Evolutionary conservation across 2,797 vertebrate genomes (phyloP), one percentile per base, ranked within the genome.

Genomic region (Acipenser transmontanus): DNA sequence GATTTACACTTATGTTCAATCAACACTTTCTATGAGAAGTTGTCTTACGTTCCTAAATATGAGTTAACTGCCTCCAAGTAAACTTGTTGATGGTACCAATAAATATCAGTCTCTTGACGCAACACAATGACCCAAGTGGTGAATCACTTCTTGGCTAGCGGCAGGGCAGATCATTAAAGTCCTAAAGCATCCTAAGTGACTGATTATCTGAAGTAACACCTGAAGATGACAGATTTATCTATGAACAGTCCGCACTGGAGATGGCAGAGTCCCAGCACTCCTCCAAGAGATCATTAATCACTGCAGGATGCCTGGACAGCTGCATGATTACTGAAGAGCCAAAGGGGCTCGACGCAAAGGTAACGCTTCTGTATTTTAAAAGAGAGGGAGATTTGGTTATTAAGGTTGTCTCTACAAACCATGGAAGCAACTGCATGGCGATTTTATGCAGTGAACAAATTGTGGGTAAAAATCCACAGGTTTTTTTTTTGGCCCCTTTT

Each of bases 81-180:
- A 50, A 68, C 74, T 73, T 64, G 71, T 73, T 71, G 70, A 72
- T 6, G 75, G 61, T 66, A 60, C 6, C 63, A 76, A 81, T 71
- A 78, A 80, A 81, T 78, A 77, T 71, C 75, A 76, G 71, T 65
- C 66, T 56, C 65, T 70, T 67, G 70, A 80, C 62, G 72, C 76
- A 83, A 79, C 70, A 69, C 61, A 76, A 74, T 69, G 74, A 13
- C 11, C 63, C 72, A 71, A 69, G 70, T 72, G 9, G 17, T 82
- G 76, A 83, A 73, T 83, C 67, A 81, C 47, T 76, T 76, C 65
- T 79, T 81, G 79, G 74, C 78, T 66, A 54, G n/a, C 60, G n/a
- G 7, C 73, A 69, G 52, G 69, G 50, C 60, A 74, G 68, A 77
- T 79, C 69, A 80, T 76, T 81, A 72, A 0, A 80, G 80, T 70